A percentile compares a stretch with the other conserved stretches of the same genome.
These are phyloP conservation scores for Ophion ellenae DNA, from an alignment of 2,888 invertebrate genomes.

Conservation along the genomic window DNA sequence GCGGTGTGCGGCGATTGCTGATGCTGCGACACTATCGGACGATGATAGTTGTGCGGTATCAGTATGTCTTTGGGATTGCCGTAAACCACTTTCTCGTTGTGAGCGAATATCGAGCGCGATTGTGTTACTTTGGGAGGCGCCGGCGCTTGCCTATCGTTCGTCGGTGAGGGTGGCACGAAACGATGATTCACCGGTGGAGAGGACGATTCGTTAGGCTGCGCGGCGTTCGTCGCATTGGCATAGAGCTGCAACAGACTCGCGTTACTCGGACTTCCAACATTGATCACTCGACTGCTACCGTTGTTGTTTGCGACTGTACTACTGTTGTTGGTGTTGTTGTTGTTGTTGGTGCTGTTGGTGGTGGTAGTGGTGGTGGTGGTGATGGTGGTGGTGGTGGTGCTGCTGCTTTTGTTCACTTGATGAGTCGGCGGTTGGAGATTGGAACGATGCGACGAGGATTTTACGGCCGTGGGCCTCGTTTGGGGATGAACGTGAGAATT, in stretches of 20 bases:
- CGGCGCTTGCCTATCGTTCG: constrained; percentile 76
- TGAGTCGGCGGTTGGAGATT: constrained; percentile 32
- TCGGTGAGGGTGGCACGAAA: constrained; percentile 75
- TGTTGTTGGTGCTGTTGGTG: constrained; percentile 39
- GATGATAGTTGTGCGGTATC: constrained; percentile 85
- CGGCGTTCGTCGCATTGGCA: constrained; percentile 73
- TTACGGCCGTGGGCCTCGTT: constrained; percentile 37
- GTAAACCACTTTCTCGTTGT: constrained; percentile 88
- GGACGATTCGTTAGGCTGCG: constrained; percentile 59
- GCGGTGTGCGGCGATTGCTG: not conserved
- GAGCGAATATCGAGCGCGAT: constrained; percentile 88
- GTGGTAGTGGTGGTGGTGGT: constrained; percentile 62
- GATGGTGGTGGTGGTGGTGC: constrained; percentile 6
- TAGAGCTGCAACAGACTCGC: constrained; percentile 78
- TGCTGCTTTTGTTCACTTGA: constrained; percentile 67
- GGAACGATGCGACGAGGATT: constrained; percentile 35
- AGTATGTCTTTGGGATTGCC: constrained; percentile 90
- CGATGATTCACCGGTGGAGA: constrained; percentile 71
- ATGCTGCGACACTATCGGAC: constrained; percentile 74
- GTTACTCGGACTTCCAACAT: constrained; percentile 78
- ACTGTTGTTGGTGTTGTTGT: constrained; percentile 49
- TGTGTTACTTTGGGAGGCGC: constrained; percentile 86
- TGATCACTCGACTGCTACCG: constrained; percentile 74
- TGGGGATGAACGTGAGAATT: constrained; percentile 63
- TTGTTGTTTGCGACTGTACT: constrained; percentile 61